Evolutionary conservation across 2,113 vertebrate genomes (phyloP).

Genomic region (Labrus mixtus): DNA sequence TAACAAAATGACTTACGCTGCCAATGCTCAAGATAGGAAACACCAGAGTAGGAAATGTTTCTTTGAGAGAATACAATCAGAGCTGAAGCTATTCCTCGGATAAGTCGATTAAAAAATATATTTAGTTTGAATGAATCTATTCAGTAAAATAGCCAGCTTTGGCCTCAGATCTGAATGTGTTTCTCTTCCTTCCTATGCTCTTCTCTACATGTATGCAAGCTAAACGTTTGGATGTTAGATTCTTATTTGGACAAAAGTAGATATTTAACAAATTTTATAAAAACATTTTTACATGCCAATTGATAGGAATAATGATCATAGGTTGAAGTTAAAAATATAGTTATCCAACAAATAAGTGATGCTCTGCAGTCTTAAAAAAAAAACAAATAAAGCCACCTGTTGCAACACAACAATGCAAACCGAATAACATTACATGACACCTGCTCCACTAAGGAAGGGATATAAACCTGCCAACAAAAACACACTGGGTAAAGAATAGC

Average conservation of each 20-base stretch:
- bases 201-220: too few relatives aligned
- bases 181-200: too few relatives aligned
- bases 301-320: not conserved
- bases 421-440: conserved; percentile 60
- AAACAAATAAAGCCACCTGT: conserved; percentile 52
- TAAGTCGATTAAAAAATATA: too few relatives aligned
- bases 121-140: too few relatives aligned
- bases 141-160: too few relatives aligned
- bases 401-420: conserved; percentile 43
- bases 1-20: not conserved
- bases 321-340: not conserved
- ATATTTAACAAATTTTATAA: too few relatives aligned
- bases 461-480: conserved; percentile 72
- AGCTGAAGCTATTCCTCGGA: too few relatives aligned
- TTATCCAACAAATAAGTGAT: not conserved
- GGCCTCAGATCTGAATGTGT: not conserved
- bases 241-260: too few relatives aligned
- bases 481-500: conserved; percentile 68
- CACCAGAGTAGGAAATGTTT: too few relatives aligned
- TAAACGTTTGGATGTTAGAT: too few relatives aligned
- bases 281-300: not conserved
- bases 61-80: too few relatives aligned
- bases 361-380: conserved; percentile 35
- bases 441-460: conserved; percentile 59
- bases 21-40: not conserved